phyloP scores from a whole-genome alignment of 1,140 invertebrate species.

The Zelostemma sp. region DNA sequence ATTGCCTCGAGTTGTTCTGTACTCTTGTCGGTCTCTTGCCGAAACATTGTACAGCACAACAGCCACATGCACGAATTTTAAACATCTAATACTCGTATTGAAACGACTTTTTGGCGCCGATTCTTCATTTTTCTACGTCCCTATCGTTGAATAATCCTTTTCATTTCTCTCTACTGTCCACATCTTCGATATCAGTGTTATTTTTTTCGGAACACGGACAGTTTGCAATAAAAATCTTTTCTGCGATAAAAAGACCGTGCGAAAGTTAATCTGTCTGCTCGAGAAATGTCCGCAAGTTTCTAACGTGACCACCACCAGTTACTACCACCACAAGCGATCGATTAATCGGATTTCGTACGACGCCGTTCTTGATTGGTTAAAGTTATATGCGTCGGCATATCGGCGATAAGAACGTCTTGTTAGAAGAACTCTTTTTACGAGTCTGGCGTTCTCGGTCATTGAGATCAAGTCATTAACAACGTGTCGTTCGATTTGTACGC shows the following conservation, averaged over 20 bases:
- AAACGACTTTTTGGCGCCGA: constrained; percentile 19
- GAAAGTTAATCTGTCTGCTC: constrained; percentile 17
- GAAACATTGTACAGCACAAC: constrained; percentile 68
- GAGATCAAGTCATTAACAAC: background rate
- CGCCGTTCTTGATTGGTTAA: constrained; percentile 25
- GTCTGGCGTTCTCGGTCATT: background rate
- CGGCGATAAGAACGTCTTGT: background rate
- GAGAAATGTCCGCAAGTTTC: constrained; percentile 25
- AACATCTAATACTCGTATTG: constrained; percentile 56
- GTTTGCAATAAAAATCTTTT: constrained; percentile 4
- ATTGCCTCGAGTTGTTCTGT: constrained; percentile 37
- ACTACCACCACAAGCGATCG: constrained; percentile 48
- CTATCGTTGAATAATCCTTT: background rate
- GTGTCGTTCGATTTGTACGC: too few relatives aligned
- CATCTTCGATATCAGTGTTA: constrained; percentile 6
- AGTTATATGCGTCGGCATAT: constrained; percentile 9
- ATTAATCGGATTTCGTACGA: constrained; percentile 16
- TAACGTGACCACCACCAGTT: constrained; percentile 52
- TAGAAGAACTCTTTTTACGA: background rate
- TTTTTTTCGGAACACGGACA: background rate
- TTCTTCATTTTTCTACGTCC: constrained; percentile 15
- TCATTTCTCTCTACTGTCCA: constrained; percentile 17
- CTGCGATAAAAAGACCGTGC: background rate
- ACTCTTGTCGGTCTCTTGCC: constrained; percentile 58
- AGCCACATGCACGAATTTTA: constrained; percentile 66